Conservation (phyloP, 2,113 vertebrate species). For the Dicentrarchus labrax region DNA sequence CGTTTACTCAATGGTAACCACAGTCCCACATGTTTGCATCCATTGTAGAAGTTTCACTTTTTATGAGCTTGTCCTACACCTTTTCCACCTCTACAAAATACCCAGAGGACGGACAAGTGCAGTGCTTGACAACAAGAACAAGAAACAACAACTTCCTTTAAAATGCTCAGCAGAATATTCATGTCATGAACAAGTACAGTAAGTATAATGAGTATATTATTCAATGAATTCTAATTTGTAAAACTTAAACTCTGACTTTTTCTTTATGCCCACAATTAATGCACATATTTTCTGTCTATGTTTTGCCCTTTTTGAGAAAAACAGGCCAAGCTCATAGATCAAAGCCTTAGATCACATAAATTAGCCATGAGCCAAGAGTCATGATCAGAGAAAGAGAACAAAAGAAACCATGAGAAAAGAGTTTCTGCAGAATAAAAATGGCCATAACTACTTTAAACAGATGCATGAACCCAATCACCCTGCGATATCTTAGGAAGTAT, state of each 20-base stretch:
- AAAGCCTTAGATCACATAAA: not conserved
- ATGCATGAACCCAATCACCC: not conserved
- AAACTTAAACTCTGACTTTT: not conserved
- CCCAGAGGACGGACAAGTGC: not conserved
- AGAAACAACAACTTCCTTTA: not conserved
- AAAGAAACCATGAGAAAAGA: not conserved
- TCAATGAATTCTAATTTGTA: not conserved
- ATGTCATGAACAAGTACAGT: not conserved
- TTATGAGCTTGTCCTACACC: not conserved
- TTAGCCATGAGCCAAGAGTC: not conserved
- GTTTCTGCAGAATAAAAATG: slow-evolving; percentile 4
- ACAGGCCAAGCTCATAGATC: not conserved
- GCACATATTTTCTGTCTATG: not conserved
- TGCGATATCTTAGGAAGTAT: not conserved
- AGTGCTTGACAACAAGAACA: not conserved
- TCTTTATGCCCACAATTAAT: not conserved
- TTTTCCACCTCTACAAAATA: not conserved
- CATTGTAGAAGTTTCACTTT: not conserved
- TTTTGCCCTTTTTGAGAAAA: slow-evolving; percentile 6
- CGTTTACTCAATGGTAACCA: not conserved
- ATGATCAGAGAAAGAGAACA: slow-evolving; percentile 1
- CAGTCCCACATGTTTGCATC: not conserved
- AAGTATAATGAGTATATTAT: not conserved
- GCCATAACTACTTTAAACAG: not conserved
- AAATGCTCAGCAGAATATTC: not conserved